These are phyloP conservation scores for Clamator glandarius DNA, from an alignment of 2,797 vertebrate species.

Conservation along the genomic window DNA sequence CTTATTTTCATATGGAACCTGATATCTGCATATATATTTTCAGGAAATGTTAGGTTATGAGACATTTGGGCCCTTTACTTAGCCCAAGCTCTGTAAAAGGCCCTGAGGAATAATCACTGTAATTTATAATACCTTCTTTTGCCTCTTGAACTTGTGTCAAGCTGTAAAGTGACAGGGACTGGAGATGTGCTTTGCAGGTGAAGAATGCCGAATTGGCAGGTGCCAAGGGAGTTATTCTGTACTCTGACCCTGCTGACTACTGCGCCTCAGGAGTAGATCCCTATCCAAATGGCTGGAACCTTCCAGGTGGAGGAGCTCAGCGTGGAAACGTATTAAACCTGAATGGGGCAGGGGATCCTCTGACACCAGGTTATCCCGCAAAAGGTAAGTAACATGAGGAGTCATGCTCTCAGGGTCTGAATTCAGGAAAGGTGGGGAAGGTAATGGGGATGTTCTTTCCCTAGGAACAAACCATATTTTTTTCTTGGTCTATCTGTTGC, in stretches of 20 bases:
- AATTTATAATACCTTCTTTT: background rate
- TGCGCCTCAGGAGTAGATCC: conserved; percentile 82
- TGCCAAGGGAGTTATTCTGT: conserved; percentile 90
- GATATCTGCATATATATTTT: background rate
- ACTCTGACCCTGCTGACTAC: conserved; percentile 95
- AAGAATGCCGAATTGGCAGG: conserved; percentile 91
- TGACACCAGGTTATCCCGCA: conserved; percentile 95
- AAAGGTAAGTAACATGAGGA: conserved; percentile 82
- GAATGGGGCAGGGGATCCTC: conserved; percentile 94
- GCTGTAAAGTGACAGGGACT: background rate
- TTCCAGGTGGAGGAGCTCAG: conserved; percentile 90
- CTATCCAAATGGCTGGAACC: conserved; percentile 94
- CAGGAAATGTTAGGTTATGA: background rate
- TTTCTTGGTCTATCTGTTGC: background rate
- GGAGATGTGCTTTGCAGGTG: conserved; percentile 79
- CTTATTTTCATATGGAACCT: background rate
- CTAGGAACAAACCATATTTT: background rate
- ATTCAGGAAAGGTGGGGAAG: background rate
- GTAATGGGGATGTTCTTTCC: background rate
- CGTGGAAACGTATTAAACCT: conserved; percentile 93
- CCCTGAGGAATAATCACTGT: background rate
- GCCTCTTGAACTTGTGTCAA: background rate
- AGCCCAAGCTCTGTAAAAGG: background rate
- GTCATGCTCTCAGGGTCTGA: background rate
- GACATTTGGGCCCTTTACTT: background rate